phyloP scores from a whole-genome alignment of 2,888 invertebrate species.

The Pristionchus maxplancki region DNA sequence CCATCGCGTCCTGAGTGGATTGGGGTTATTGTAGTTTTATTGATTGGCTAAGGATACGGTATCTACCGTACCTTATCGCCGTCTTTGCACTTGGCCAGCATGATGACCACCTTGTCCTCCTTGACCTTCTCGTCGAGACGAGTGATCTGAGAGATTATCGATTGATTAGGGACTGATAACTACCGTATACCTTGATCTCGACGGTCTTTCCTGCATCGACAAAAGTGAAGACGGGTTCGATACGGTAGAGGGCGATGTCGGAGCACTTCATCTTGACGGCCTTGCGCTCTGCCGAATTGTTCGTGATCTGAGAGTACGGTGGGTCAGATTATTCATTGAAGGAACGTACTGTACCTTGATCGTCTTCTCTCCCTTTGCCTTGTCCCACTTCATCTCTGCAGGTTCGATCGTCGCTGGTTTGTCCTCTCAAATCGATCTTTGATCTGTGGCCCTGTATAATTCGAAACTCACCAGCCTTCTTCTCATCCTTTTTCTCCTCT shows the following conservation, averaged over 20 bases:
- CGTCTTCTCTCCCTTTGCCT: constrained; percentile 40
- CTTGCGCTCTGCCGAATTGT: constrained; percentile 29
- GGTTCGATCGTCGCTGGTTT: constrained; percentile 16
- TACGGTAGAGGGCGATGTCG: constrained; percentile 44
- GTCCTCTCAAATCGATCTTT: constrained; percentile 11
- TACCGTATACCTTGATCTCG: constrained; percentile 46
- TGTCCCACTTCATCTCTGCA: constrained; percentile 28
- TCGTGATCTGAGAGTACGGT: constrained; percentile 32
- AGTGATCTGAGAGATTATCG: constrained; percentile 28
- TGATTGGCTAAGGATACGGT: not conserved
- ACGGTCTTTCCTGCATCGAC: constrained; percentile 18
- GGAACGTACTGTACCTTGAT: constrained; percentile 8
- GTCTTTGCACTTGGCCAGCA: constrained; percentile 39
- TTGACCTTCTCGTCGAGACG: constrained; percentile 44
- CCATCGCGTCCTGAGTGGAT: not conserved
- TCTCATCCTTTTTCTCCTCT: constrained; percentile 33
- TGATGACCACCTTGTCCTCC: constrained; percentile 41
- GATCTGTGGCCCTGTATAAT: too few relatives aligned
- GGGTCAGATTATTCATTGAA: not conserved
- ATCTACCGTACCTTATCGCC: constrained; percentile 18
- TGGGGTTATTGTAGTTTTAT: not conserved
- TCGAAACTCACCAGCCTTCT: not conserved
- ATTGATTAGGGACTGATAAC: not conserved
- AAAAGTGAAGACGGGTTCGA: constrained; percentile 41
- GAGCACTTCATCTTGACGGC: constrained; percentile 47